Evolutionary conservation across 2,797 vertebrate genomes (phyloP).

Genomic region (Clarias platycephalus): DNA sequence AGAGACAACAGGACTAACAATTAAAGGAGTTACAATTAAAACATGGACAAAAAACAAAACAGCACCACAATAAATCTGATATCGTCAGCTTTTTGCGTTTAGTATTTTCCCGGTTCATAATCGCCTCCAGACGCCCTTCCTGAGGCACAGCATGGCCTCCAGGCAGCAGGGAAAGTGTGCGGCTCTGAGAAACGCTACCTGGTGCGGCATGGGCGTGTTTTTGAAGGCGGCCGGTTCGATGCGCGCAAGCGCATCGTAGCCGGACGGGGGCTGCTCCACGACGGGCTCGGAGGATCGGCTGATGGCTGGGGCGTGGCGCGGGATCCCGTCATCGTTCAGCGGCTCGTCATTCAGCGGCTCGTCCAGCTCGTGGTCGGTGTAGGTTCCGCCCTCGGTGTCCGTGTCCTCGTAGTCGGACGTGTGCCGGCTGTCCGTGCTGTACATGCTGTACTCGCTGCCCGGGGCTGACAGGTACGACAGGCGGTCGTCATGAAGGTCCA

Average conservation of each 20-base stretch:
- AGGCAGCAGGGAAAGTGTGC: constrained; percentile 82
- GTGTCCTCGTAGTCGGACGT: constrained; percentile 99
- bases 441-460: constrained; percentile 99
- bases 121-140: constrained; percentile 79
- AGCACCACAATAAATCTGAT: constrained; percentile 62
- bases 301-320: constrained; percentile 91
- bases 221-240: constrained; percentile 95
- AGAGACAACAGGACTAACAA: constrained; percentile 12
- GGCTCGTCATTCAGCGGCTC: constrained; percentile 95
- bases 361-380: constrained; percentile 98
- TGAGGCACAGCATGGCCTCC: constrained; percentile 80
- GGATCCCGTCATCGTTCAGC: constrained; percentile 89
- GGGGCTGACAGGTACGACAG: constrained; percentile 98
- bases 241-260: constrained; percentile 86
- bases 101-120: constrained; percentile 63
- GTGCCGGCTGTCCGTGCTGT: constrained; percentile 99
- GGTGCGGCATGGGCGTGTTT: constrained; percentile 80
- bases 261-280: constrained; percentile 85
- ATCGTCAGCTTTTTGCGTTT: constrained; percentile 32
- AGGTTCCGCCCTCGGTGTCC: constrained; percentile 97
- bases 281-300: constrained; percentile 97
- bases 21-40: background rate
- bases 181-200: constrained; percentile 88
- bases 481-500: constrained; percentile 97
- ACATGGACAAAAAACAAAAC: constrained; percentile 43